These are phyloP conservation scores for Nomada lathburiana DNA, from an alignment of 2,888 invertebrate species.

Conservation along the genomic window DNA sequence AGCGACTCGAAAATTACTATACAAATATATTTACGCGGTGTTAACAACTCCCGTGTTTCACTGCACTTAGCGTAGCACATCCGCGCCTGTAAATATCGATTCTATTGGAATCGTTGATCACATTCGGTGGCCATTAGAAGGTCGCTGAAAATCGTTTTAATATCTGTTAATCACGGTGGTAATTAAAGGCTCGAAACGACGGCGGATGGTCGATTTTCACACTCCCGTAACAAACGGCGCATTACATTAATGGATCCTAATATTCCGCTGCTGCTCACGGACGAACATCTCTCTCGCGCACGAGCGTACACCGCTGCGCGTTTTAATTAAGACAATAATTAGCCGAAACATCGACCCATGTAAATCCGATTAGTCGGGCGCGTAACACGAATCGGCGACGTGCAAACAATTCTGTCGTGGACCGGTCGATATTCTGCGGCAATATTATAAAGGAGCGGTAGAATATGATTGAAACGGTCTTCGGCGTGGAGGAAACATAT, in stretches of 20 bases:
- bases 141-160: slow-evolving; percentile 36
- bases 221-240: slow-evolving; percentile 54
- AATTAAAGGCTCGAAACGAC: slow-evolving; percentile 58
- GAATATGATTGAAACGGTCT: slow-evolving; percentile 20
- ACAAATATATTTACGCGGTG: not conserved
- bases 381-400: slow-evolving; percentile 51
- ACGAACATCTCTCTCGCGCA: slow-evolving; percentile 1
- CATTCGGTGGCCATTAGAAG: slow-evolving; percentile 5
- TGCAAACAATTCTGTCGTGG: slow-evolving; percentile 40
- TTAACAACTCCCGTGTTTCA: not conserved
- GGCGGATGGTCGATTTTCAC: slow-evolving; percentile 42
- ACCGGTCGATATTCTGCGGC: slow-evolving; percentile 37
- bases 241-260: slow-evolving; percentile 75
- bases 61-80: no score
- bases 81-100: slow-evolving; percentile 2
- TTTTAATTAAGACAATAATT: slow-evolving; percentile 76
- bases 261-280: slow-evolving; percentile 34
- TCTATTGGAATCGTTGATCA: slow-evolving; percentile 20
- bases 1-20: no score
- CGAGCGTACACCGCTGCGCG: slow-evolving; percentile 47
- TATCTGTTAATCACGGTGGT: slow-evolving; percentile 58
- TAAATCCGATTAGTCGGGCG: slow-evolving; percentile 62
- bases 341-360: slow-evolving; percentile 64
- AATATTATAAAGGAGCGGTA: not conserved
- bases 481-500: not conserved